These are phyloP conservation scores for Pseudonaja textilis DNA, from an alignment of 2,113 vertebrate species.

Conservation along the genomic window DNA sequence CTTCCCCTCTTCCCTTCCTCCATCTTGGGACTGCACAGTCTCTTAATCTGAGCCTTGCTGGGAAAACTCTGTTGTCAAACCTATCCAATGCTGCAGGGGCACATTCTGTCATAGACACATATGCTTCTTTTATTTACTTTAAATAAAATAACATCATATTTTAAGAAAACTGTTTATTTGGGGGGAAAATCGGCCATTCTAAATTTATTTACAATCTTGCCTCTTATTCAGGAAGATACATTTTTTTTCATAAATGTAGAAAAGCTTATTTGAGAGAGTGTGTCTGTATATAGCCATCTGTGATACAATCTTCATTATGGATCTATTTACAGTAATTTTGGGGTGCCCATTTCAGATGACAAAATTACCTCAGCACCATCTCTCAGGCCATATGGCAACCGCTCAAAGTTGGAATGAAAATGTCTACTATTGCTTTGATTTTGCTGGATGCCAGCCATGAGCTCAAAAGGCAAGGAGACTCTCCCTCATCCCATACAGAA, in stretches of 20 bases:
- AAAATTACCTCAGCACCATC: not conserved
- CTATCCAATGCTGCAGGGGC: not conserved
- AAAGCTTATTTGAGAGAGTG: constrained; percentile 7
- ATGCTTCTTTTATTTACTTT: not conserved
- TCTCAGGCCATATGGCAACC: not conserved
- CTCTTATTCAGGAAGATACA: not conserved
- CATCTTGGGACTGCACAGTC: not conserved
- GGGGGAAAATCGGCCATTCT: not conserved
- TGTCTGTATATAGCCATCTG: not conserved
- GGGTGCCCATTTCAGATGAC: not conserved
- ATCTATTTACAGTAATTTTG: not conserved
- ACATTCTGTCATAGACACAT: not conserved
- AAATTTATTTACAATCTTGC: rapidly evolving
- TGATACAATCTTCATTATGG: not conserved
- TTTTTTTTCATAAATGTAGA: constrained; percentile 17
- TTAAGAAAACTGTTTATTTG: not conserved
- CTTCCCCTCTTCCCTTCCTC: not conserved
- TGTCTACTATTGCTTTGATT: not conserved
- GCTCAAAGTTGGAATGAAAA: not conserved
- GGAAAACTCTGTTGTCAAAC: not conserved
- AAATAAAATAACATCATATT: not conserved
- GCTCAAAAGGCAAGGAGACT: not conserved
- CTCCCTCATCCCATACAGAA: not conserved
- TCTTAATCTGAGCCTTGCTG: not conserved
- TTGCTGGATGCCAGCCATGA: not conserved